phyloP scores from a whole-genome alignment of 2,113 vertebrate genomes.

The Emydocephalus ijimae region DNA sequence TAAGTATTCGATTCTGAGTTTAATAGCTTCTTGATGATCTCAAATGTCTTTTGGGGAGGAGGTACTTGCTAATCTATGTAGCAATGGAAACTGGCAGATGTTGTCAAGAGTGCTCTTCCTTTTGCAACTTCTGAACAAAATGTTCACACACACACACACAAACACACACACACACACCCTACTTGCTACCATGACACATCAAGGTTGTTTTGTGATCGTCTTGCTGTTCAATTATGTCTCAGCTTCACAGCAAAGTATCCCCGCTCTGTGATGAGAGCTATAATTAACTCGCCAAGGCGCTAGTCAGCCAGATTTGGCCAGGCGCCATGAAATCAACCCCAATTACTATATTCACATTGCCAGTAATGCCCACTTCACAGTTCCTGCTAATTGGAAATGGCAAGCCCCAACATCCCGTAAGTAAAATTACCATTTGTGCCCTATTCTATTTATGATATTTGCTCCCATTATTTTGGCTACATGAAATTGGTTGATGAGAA shows the following conservation, averaged over 20 bases:
- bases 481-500: conserved; percentile 54
- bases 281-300: conserved; percentile 80
- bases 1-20: not conserved
- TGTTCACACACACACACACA: rapidly evolving
- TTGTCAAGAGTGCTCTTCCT: not conserved
- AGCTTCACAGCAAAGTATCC: conserved; percentile 59
- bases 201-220: conserved; percentile 55
- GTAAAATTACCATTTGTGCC: conserved; percentile 64
- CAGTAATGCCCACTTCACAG: conserved; percentile 79
- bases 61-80: not conserved
- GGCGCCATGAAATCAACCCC: conserved; percentile 83
- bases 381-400: conserved; percentile 78
- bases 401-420: conserved; percentile 70
- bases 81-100: not conserved
- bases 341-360: conserved; percentile 82
- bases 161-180: not conserved
- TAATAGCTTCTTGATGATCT: not conserved
- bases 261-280: conserved; percentile 70
- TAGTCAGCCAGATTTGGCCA: conserved; percentile 71
- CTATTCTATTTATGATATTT: conserved; percentile 52
- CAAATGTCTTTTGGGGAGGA: not conserved
- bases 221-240: conserved; percentile 56
- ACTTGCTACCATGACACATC: not conserved
- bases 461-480: conserved; percentile 53
- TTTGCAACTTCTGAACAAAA: not conserved